Base-by-base conservation (phyloP, 2,888 invertebrate genomes). In the Aelia acuminata region DNA sequence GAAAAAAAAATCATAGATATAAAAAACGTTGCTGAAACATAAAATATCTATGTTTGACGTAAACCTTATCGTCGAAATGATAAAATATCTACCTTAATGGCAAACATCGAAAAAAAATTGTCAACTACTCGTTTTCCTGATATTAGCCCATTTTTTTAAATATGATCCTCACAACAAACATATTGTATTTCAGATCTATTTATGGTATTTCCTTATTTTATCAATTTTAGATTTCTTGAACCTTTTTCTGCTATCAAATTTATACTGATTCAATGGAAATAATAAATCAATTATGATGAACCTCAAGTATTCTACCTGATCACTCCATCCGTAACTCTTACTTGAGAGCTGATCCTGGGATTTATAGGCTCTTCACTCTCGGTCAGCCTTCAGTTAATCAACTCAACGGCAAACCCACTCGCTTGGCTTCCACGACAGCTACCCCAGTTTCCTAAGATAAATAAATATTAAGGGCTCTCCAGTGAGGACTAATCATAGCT, bases 401-500 rank as follows among this genome's bases (percentile, higher is more conserved):
- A 70, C 31, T 70, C 63, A 15, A 20, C 7, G 3, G 35, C 26
- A 35, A 70, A 70, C 31, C 35, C 31, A 70, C 31, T 70, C 20
- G 31, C 31, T 20, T 2, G 63, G 35, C 18, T 13, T 18, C 20
- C 35, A 5, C 18, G 18, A 35, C 18, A 70, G 35, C 35, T 70
- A n/a, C 63, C 18, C 18, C 31, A 18, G 31, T 35, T 35, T 7
- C 31, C 35, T 31, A 15, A 31, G 63, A 26, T 57, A 57, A 26
- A 57, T 26, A 57, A 26, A 57, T 26, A 57, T 26, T 57, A 26
- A 26, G 26, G 57, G 18, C 63, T 35, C 63, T 70, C 35, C 18
- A 35, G 63, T 31, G 5, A 70, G 63, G 35, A 70, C 63, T 70
- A 70, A 70, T 35, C 63, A 70, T 70, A 70, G 63, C 63, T 70